Percentiles rank a stretch among this genome's conserved stretches.
phyloP scores from a whole-genome alignment of 2,888 invertebrate genomes.

The Hoplodrina blanda region DNA sequence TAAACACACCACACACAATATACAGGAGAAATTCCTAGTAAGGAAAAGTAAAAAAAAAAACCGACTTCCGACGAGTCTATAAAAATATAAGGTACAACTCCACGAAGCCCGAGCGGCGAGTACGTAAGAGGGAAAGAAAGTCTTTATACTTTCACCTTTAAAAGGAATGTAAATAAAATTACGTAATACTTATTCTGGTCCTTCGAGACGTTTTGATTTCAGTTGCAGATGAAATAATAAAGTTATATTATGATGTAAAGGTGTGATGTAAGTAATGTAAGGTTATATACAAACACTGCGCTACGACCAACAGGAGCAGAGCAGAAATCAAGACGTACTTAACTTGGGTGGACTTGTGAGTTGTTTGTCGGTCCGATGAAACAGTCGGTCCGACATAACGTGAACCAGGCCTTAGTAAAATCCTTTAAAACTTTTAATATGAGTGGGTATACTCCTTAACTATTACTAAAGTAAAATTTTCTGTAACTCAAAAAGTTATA shows the following conservation, averaged over 20 bases:
- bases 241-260: background rate
- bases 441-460: background rate
- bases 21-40: too few relatives aligned
- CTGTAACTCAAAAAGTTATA: background rate
- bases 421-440: background rate
- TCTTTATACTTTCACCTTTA: slow-evolving; percentile 23
- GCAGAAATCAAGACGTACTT: too few relatives aligned
- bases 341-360: too few relatives aligned
- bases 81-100: slow-evolving; percentile 47
- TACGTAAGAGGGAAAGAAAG: slow-evolving; percentile 5
- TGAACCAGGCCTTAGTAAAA: background rate
- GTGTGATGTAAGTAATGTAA: background rate
- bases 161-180: slow-evolving; percentile 58
- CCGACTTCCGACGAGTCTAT: slow-evolving; percentile 29
- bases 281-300: too few relatives aligned
- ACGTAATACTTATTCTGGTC: slow-evolving; percentile 27
- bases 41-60: too few relatives aligned
- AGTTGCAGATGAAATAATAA: slow-evolving; percentile 8
- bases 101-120: background rate
- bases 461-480: background rate
- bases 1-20: too few relatives aligned
- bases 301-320: too few relatives aligned
- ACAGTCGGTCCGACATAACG: too few relatives aligned
- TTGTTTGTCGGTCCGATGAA: too few relatives aligned
- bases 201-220: slow-evolving; percentile 27